These are phyloP conservation scores for Nebria ingens DNA, from an alignment of 1,140 invertebrate genomes.

Conservation along the genomic window DNA sequence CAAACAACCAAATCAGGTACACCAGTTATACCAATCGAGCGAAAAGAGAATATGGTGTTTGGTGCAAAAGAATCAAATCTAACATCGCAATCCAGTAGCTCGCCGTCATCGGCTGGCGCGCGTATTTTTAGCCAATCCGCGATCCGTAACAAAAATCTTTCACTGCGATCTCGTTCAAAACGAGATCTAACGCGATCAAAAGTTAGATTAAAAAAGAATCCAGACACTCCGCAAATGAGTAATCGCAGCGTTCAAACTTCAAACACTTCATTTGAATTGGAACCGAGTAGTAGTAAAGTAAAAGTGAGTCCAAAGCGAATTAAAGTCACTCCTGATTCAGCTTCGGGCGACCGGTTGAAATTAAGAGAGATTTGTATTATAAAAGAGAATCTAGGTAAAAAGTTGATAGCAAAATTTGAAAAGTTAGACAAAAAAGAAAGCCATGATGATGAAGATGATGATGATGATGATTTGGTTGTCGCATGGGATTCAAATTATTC, in stretches of 20 bases:
- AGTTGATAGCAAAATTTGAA: constrained; percentile 25
- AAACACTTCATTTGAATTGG: constrained; percentile 15
- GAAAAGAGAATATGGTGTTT: constrained; percentile 24
- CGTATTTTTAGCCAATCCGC: not conserved
- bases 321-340: not conserved
- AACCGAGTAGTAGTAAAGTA: constrained; percentile 15
- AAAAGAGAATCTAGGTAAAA: constrained; percentile 25
- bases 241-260: constrained; percentile 10
- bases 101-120: constrained; percentile 1
- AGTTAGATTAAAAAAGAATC: constrained; percentile 11
- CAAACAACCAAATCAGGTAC: constrained; percentile 17
- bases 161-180: constrained; percentile 12
- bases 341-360: constrained; percentile 16
- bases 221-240: not conserved
- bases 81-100: constrained; percentile 26
- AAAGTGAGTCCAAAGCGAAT: constrained; percentile 11
- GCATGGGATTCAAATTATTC: constrained; percentile 22
- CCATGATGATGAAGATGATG: constrained; percentile 17
- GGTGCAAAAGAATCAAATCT: constrained; percentile 8
- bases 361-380: constrained; percentile 28
- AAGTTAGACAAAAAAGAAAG: constrained; percentile 19
- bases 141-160: not conserved
- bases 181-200: constrained; percentile 9
- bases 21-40: constrained; percentile 22
- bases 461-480: constrained; percentile 25